Evolutionary conservation across 2,888 invertebrate species (phyloP), one percentile per base, ranked within the genome.

Genomic region (Leptura quadrifasciata): DNA sequence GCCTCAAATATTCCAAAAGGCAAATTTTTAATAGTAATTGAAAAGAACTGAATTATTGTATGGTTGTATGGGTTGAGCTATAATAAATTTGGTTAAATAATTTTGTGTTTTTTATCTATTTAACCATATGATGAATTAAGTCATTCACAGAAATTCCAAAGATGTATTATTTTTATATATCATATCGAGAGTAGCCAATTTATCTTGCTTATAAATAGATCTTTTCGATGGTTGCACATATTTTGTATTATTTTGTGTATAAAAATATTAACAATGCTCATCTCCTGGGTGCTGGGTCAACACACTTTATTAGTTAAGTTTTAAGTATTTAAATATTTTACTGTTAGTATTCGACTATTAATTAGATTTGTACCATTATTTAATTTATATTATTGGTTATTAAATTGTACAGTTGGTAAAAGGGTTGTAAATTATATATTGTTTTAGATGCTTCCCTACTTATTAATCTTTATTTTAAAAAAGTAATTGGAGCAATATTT

Each of bases 201-300:
- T 39, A 35, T 78, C 75, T 76, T 76, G 75, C 64, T 75, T 73
- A 73, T 24, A 69, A 47, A 69, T 69, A 73, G 55, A 64, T 54
- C 27, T 74, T 71, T 72, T 73, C 15, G 52, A 61, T 65, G 70
- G 61, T 74, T 84, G 83, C 83, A 84, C 83, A 84, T 83, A 84
- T 74, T 80, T 82, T 79, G 74, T 79, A 80, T 79, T 77, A 76
- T 79, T 80, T 81, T 79, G 76, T 83, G 76, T 76, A 79, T 79
- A 78, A 75, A 77, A 73, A 75, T 74, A 76, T 80, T 67, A 82
- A 82, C 75, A 83, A 85, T 85, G 85, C 85, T 85, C 85, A 85
- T 85, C 78, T 67, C 71, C 71, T 77, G 76, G 85, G 85, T 85
- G 85, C 85, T 85, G 85, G 85, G 85, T 84, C 77, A 74, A 17